These are phyloP conservation scores for Seladonia tumulorum DNA, from an alignment of 2,888 invertebrate species.

Conservation along the genomic window DNA sequence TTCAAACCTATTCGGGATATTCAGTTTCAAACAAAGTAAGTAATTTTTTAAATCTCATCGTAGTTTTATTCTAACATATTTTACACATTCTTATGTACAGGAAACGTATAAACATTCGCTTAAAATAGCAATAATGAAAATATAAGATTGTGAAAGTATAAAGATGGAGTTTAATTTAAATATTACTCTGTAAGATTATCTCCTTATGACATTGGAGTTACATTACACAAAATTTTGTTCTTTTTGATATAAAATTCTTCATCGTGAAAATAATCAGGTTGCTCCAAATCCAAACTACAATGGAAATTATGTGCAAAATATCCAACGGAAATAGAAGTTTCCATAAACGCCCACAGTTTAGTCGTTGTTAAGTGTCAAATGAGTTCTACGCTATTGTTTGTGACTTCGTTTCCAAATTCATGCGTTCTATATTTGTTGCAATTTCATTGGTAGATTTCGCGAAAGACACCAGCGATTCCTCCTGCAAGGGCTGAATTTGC, in stretches of 20 bases:
- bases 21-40: too few relatives aligned
- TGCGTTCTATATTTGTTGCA: conserved; percentile 57
- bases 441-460: conserved; percentile 53
- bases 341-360: not conserved
- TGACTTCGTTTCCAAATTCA: conserved; percentile 61
- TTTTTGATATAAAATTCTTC: not conserved
- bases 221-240: conserved; percentile 1
- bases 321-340: not conserved
- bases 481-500: not conserved
- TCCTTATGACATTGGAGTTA: conserved; percentile 19
- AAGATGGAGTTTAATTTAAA: conserved; percentile 4
- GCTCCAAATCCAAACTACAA: not conserved
- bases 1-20: too few relatives aligned
- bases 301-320: not conserved
- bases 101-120: not conserved
- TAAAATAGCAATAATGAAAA: not conserved
- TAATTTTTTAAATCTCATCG: not conserved
- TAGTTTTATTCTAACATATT: not conserved
- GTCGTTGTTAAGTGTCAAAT: too few relatives aligned
- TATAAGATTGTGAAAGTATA: not conserved
- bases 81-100: not conserved
- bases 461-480: not conserved
- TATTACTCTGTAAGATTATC: conserved; percentile 4
- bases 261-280: not conserved
- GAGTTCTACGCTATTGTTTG: conserved; percentile 68